These are phyloP conservation scores for Microhierax caerulescens DNA, from an alignment of 2,797 vertebrate species.

Conservation along the genomic window DNA sequence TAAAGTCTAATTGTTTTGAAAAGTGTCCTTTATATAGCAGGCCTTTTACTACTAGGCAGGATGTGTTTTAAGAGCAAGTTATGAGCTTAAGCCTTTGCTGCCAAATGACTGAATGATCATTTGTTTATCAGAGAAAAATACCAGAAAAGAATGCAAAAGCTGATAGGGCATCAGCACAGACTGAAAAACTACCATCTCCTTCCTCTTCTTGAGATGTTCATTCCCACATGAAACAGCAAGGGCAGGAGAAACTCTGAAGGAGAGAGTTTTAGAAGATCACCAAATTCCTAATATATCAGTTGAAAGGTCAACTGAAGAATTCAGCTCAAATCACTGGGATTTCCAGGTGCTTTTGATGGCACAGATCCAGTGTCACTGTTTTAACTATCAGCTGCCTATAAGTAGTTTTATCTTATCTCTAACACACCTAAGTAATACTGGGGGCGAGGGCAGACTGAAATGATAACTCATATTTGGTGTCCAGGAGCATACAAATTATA, in stretches of 20 bases:
- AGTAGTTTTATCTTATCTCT: not conserved
- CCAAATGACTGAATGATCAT: not conserved
- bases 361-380: not conserved
- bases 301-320: not conserved
- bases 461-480: not conserved
- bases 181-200: not conserved
- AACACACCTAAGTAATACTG: not conserved
- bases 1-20: conserved; percentile 52
- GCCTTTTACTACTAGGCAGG: conserved; percentile 2
- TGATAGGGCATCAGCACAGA: not conserved
- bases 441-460: not conserved
- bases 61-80: conserved; percentile 15
- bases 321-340: not conserved
- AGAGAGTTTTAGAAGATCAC: not conserved
- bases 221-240: not conserved
- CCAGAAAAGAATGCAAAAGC: not conserved
- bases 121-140: not conserved
- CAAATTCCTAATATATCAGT: not conserved
- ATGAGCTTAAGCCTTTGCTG: conserved; percentile 7
- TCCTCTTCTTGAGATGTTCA: not conserved
- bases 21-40: conserved; percentile 51
- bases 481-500: not conserved
- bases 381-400: not conserved
- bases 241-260: not conserved
- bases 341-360: not conserved